Percentiles rank a stretch among this genome's conserved stretches.
Conservation (phyloP, 2,113 vertebrate genomes). For the Galeopterus variegatus region DNA sequence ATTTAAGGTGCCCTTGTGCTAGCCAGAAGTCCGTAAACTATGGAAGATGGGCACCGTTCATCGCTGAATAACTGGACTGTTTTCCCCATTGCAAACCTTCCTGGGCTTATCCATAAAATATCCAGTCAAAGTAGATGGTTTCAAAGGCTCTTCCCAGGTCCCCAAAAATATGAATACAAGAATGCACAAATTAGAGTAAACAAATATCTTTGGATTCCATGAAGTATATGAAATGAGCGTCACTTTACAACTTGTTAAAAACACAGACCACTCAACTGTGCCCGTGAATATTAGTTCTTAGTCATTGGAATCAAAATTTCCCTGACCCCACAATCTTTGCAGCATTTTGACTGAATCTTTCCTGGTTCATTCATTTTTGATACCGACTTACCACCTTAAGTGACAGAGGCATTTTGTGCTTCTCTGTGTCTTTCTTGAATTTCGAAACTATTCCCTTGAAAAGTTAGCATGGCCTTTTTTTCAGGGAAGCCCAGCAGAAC, state of each 20-base stretch:
- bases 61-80: too few species aligned
- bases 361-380: slow-evolving; percentile 52
- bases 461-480: slow-evolving; percentile 77
- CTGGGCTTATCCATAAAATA: background rate
- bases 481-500: slow-evolving; percentile 71
- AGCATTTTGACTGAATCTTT: slow-evolving; percentile 64
- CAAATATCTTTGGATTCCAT: background rate
- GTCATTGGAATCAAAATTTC: slow-evolving; percentile 70
- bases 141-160: background rate
- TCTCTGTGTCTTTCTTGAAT: slow-evolving; percentile 66
- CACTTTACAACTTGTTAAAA: background rate
- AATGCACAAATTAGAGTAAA: background rate
- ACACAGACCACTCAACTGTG: slow-evolving; percentile 57
- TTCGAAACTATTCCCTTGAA: slow-evolving; percentile 73
- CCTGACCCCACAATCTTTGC: slow-evolving; percentile 54
- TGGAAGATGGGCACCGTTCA: accelerated
- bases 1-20: background rate
- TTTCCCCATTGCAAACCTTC: background rate
- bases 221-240: accelerated
- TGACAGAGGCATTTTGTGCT: slow-evolving; percentile 65
- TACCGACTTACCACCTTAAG: slow-evolving; percentile 58
- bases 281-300: slow-evolving; percentile 68
- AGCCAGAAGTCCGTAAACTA: background rate
- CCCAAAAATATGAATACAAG: background rate
- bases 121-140: background rate